A percentile compares a stretch with the other conserved stretches of the same genome.
Evolutionary conservation across 2,797 vertebrate genomes (phyloP).

Genomic region (Lutjanus campechanus): DNA sequence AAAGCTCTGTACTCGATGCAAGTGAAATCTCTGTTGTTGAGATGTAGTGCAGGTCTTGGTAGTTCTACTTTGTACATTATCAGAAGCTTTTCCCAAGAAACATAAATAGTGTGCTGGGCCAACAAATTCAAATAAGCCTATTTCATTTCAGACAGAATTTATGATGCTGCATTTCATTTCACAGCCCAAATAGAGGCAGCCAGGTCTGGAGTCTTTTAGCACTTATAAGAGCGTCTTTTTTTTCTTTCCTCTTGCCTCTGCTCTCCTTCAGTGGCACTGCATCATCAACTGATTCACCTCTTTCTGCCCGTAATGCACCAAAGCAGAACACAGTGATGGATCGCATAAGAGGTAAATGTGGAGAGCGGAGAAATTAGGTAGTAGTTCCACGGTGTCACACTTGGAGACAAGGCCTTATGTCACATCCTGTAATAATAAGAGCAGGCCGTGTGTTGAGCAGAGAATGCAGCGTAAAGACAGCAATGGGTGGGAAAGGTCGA

Average conservation of each 20-base stretch:
- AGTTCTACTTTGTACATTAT: constrained; percentile 47
- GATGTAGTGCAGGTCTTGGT: constrained; percentile 24
- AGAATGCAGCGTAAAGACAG: not conserved
- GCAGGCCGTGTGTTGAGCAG: constrained; percentile 8
- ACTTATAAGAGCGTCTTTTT: constrained; percentile 27
- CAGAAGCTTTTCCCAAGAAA: constrained; percentile 45
- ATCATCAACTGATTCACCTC: constrained; percentile 61
- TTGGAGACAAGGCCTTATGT: constrained; percentile 43
- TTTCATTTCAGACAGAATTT: constrained; percentile 70
- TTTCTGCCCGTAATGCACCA: constrained; percentile 51
- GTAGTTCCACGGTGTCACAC: constrained; percentile 46
- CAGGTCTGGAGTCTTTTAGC: constrained; percentile 52
- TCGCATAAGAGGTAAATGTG: constrained; percentile 33
- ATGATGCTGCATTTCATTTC: constrained; percentile 59
- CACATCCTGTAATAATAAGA: constrained; percentile 45
- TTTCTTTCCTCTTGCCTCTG: constrained; percentile 10
- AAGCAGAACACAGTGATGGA: constrained; percentile 54
- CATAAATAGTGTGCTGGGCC: constrained; percentile 52
- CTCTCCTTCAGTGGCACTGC: constrained; percentile 43
- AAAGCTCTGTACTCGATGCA: constrained; percentile 24
- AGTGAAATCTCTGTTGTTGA: constrained; percentile 35
- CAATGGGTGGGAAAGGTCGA: constrained; percentile 11
- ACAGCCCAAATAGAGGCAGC: constrained; percentile 32
- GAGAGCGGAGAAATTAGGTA: constrained; percentile 46
- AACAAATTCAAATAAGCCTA: constrained; percentile 61